Evolutionary conservation across 2,797 vertebrate species (phyloP), one percentile per base, ranked within the genome.

Genomic region (Manis javanica): DNA sequence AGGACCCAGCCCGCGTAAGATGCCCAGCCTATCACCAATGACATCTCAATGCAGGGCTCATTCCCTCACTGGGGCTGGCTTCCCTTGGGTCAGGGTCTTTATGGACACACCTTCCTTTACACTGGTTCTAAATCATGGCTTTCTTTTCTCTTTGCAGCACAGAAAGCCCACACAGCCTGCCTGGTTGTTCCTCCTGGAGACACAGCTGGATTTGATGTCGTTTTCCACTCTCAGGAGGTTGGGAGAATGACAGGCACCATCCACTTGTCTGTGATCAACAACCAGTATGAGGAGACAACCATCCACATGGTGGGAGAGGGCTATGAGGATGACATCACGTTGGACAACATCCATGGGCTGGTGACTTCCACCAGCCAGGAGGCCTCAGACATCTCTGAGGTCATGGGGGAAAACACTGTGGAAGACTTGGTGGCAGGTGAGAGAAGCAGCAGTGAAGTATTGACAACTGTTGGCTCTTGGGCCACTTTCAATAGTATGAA

Each of bases 231-330:
- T 21, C 83, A 94, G 1, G 87, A 98, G 87, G 94, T 98, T 3
- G 98, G 98, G 77, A 98, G 10, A 19, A 93, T 98, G 85, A 97
- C 98, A 69, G 98, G 98, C 57, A 97, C 86, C 91, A 98, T 99
- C 68, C 97, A 74, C 39, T 71, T 99, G 49, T 98, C 98, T 5
- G 98, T 99, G 90, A 95, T 99, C 83, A 98, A 99, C 98, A 99
- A 99, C 96, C 99, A 98, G 15, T 99, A 98, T 19, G 98, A 98
- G 84, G 98, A 98, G 9, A 99, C 97, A 6, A 19, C 69, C 39
- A 98, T 99, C 86, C 98, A 98, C 79, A 84, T 99, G 95, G 94
- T 97, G 23, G 99, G 98, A 14, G 99, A 99, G 93, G 98, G 99
- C 77, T 99, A 98, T 21, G 81, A 98, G 92, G 99, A 99, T 37